Conservation (phyloP, 1,140 invertebrate genomes). For the Chymomyza costata region DNA sequence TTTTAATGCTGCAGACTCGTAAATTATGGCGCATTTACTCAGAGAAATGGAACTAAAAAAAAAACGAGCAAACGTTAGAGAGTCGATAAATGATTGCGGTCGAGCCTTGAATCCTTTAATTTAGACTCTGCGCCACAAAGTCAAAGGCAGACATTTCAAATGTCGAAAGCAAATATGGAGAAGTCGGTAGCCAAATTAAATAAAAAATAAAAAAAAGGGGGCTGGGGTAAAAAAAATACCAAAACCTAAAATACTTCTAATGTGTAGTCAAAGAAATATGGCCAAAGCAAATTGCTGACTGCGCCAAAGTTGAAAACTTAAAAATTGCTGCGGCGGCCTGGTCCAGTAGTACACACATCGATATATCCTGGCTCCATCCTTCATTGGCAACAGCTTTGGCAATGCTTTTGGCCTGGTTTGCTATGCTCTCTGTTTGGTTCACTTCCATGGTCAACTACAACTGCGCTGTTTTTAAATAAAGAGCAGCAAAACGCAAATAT, state of each 20-base stretch:
- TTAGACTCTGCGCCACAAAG: slow-evolving; percentile 52
- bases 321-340: slow-evolving; percentile 26
- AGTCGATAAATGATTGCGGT: slow-evolving; percentile 70
- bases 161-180: slow-evolving; percentile 63
- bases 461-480: slow-evolving; percentile 64
- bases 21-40: slow-evolving; percentile 71
- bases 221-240: slow-evolving; percentile 23
- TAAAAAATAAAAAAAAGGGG: slow-evolving; percentile 9
- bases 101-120: slow-evolving; percentile 69
- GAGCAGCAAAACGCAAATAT: slow-evolving; percentile 73
- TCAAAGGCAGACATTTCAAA: slow-evolving; percentile 69
- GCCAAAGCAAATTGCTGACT: slow-evolving; percentile 70
- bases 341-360: too few species aligned
- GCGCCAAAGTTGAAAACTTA: slow-evolving; percentile 66
- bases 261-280: slow-evolving; percentile 68
- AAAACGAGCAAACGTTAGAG: slow-evolving; percentile 33
- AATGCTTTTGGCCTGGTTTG: background rate
- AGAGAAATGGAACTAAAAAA: slow-evolving; percentile 56
- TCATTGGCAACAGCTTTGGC: slow-evolving; percentile 22
- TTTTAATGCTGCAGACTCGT: slow-evolving; percentile 58
- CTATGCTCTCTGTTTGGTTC: background rate
- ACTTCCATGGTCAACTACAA: background rate
- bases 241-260: slow-evolving; percentile 53
- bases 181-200: background rate
- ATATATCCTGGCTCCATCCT: slow-evolving; percentile 24